Conservation (phyloP, 1,140 invertebrate genomes). For the Brachionus asplanchnoidis region DNA sequence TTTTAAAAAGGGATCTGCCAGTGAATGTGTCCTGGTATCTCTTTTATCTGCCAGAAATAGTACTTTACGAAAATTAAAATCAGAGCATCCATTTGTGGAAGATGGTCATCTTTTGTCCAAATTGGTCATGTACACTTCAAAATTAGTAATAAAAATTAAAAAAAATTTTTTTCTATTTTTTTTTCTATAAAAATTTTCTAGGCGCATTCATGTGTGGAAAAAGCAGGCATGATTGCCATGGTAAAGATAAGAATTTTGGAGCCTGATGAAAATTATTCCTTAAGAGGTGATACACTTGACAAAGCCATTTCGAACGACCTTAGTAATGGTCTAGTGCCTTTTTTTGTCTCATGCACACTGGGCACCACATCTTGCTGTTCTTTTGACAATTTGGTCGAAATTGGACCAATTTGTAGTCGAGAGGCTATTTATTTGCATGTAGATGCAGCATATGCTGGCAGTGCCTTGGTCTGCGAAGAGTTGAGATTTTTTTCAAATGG, state of each 20-base stretch:
- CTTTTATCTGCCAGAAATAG: conserved; percentile 72
- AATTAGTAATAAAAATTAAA: conserved; percentile 56
- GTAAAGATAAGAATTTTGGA: conserved; percentile 94
- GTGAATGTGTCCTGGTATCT: conserved; percentile 78
- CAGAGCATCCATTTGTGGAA: conserved; percentile 59
- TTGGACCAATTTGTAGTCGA: conserved; percentile 72
- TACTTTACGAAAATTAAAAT: neutral
- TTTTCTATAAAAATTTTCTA: conserved; percentile 52
- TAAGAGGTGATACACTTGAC: conserved; percentile 78
- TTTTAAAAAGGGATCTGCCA: conserved; percentile 68
- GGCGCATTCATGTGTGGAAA: conserved; percentile 98
- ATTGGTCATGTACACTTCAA: conserved; percentile 78
- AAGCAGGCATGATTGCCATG: conserved; percentile 96
- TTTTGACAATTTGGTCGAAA: conserved; percentile 79
- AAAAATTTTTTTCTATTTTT: neutral
- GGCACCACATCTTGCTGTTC: conserved; percentile 84
- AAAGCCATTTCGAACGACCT: conserved; percentile 66
- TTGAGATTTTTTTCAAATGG: conserved; percentile 81
- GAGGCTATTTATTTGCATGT: conserved; percentile 81
- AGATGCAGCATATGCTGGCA: conserved; percentile 85
- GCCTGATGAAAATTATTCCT: conserved; percentile 82
- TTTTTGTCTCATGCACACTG: conserved; percentile 84
- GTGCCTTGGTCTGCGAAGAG: conserved; percentile 86
- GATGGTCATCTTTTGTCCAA: conserved; percentile 88
- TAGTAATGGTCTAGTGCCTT: conserved; percentile 75